Evolutionary conservation across 2,797 vertebrate genomes (phyloP), one percentile per base, ranked within the genome.

Genomic region (Hipposideros larvatus): DNA sequence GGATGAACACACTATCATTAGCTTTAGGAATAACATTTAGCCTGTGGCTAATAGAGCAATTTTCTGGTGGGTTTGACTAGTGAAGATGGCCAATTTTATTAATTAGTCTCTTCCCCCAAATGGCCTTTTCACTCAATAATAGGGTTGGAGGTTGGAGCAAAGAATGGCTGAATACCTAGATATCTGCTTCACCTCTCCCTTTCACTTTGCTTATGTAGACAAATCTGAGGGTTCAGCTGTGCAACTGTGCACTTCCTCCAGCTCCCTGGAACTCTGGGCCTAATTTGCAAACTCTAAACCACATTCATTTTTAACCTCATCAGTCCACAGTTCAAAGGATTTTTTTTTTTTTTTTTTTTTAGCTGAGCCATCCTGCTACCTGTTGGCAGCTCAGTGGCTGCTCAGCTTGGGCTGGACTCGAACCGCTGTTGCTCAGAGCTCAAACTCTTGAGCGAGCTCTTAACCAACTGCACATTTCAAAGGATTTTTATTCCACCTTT

Each of bases 101-200:
- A 89, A 96, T 93, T 93, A 96, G 61, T 68, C 34, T 93, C 77
- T 95, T 83, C 21, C 41, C 61, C 83, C 19, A 84, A 74, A 95
- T 77, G 78, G 70, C 55, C 79, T 94, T 37, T 96, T 90, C 43
- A 90, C 65, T 95, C 77, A 68, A 66, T 46, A 86, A 55, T 1
- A 65, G 22, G 16, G 34, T 31, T 1, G 34, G 61, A 83, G 65
- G 26, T 26, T 48, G 80, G 65, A 51, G 34, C 51, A 28, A 53
- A 37, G 34, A 83, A 46, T n/a, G 41, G 71, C 19, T 90, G 16
- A 26, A 43, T 43, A 59, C 7, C 19, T 70, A 65, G 82, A 34
- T 15, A 46, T 57, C n/a, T 18, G 59, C 53, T 46, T 92, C 66
- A 83, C 65, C 15, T 51, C 78, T 63, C 84, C n/a, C 24, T 82